Evolutionary conservation across 2,797 vertebrate species (phyloP).

Genomic region (Monodelphis domestica): DNA sequence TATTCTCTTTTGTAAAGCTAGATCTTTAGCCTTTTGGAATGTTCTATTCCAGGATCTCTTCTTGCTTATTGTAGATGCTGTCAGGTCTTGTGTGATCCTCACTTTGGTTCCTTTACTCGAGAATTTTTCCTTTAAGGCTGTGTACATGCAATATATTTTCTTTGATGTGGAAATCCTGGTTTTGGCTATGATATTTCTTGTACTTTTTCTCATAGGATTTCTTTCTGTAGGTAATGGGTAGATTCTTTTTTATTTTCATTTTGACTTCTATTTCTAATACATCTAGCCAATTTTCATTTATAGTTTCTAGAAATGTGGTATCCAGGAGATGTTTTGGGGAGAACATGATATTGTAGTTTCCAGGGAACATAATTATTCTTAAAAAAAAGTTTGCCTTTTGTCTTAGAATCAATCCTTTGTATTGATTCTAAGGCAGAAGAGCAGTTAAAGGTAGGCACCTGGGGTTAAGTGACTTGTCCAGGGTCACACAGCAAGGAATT

Average conservation of each 20-base stretch:
- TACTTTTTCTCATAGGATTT: neutral
- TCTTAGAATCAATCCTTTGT: too few species aligned
- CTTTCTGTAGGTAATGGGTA: neutral
- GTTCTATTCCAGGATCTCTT: neutral
- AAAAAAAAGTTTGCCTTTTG: too few species aligned
- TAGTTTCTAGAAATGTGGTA: neutral
- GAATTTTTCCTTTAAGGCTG: neutral
- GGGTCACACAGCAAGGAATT: too few species aligned
- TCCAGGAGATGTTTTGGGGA: neutral
- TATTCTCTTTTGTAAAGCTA: neutral
- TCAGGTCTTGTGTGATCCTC: too few species aligned
- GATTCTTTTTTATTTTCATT: neutral
- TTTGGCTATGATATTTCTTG: neutral
- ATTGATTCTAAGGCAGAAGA: too few species aligned
- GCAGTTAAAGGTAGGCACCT: too few species aligned
- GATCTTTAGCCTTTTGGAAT: too few species aligned
- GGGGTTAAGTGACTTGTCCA: too few species aligned
- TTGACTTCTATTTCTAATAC: neutral
- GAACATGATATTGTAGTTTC: neutral
- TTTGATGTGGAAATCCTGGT: neutral
- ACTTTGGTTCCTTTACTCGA: neutral
- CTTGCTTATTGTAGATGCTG: neutral
- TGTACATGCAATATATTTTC: neutral
- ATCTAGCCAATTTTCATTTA: neutral
- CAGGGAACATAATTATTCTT: neutral